phyloP scores from a whole-genome alignment of 2,797 vertebrate genomes.

The Lepilemur septentrionalis region DNA sequence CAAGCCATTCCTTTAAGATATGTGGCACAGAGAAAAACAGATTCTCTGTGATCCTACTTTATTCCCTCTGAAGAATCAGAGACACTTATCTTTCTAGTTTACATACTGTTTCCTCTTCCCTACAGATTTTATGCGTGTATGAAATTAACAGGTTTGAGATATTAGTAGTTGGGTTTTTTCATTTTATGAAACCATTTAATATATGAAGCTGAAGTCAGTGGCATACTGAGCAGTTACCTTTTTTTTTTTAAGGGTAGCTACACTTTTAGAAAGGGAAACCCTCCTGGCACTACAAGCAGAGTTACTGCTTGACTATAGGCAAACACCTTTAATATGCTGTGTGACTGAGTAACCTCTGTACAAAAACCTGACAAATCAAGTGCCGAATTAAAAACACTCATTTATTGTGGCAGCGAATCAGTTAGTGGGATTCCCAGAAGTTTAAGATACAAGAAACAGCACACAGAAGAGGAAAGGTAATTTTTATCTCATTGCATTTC shows the following conservation, averaged over 20 bases:
- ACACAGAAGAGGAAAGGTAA: background rate
- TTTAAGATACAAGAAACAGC: background rate
- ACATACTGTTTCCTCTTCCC: background rate
- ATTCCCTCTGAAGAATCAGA: background rate
- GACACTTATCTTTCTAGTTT: background rate
- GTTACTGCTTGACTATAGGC: background rate
- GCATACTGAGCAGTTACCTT: background rate
- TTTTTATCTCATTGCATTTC: background rate
- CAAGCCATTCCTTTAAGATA: background rate
- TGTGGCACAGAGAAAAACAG: background rate
- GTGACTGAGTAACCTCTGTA: background rate
- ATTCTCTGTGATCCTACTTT: background rate
- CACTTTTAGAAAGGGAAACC: background rate
- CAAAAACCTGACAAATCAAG: background rate
- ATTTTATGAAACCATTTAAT: background rate
- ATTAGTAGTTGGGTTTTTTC: background rate
- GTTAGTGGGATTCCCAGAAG: background rate
- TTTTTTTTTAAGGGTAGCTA: background rate
- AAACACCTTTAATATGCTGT: background rate
- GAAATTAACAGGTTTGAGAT: background rate
- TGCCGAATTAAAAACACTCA: background rate
- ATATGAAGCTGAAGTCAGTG: background rate
- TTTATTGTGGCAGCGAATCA: background rate
- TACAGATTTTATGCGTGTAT: background rate
- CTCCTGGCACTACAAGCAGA: background rate